A percentile compares a stretch with the other conserved stretches of the same genome.
phyloP scores from a whole-genome alignment of 2,797 vertebrate genomes.

The Aplochiton taeniatus region DNA sequence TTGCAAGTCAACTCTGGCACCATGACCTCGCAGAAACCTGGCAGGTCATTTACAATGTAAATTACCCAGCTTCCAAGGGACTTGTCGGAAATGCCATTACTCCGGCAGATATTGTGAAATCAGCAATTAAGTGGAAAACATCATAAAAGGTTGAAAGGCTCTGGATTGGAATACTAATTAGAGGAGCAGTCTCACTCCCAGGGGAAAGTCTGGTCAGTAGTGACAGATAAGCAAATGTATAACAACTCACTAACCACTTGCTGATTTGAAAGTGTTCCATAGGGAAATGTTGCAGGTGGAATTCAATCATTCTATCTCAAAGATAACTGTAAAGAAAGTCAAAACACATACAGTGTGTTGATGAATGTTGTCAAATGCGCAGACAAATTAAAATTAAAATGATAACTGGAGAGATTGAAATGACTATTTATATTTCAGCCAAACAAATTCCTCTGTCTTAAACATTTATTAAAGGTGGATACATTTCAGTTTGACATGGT shows the following conservation, averaged over 20 bases:
- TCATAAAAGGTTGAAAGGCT: slow-evolving; percentile 53
- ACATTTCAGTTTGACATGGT: no score
- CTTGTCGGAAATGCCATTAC: slow-evolving; percentile 58
- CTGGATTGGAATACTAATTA: slow-evolving; percentile 59
- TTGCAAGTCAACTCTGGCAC: slow-evolving; percentile 22
- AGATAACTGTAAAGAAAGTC: no score
- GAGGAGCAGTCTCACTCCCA: slow-evolving; percentile 1
- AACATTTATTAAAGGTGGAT: no score
- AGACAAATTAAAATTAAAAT: no score
- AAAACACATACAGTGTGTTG: no score
- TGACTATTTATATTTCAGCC: no score
- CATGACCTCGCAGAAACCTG: slow-evolving; percentile 33
- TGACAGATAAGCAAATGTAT: slow-evolving; percentile 38
- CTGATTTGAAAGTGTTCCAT: no score
- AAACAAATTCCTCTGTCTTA: no score
- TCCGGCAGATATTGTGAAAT: slow-evolving; percentile 65
- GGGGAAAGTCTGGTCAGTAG: slow-evolving; percentile 8
- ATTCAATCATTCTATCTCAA: no score
- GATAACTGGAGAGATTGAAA: no score
- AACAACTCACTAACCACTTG: not conserved
- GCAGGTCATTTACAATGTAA: slow-evolving; percentile 56
- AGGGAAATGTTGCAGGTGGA: no score
- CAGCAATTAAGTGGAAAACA: slow-evolving; percentile 60
- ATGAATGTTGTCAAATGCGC: no score
- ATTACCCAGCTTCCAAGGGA: slow-evolving; percentile 39